Conservation (phyloP, 2,797 vertebrate genomes). For the Selene dorsalis region DNA sequence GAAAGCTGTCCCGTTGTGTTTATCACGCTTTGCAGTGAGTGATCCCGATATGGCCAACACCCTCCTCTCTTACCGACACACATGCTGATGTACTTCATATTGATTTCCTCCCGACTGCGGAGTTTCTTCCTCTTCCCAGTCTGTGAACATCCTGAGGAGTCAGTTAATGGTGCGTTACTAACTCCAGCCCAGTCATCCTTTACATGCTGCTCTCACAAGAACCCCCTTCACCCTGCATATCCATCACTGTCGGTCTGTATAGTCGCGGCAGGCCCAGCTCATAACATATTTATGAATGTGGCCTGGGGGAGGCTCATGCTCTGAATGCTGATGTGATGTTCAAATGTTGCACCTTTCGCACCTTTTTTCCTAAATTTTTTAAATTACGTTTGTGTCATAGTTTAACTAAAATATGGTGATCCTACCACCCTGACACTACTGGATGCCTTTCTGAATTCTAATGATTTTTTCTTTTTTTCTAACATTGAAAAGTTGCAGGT, state of each 20-base stretch:
- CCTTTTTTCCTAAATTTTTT: conserved; percentile 18
- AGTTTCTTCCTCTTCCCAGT: conserved; percentile 44
- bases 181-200: conserved; percentile 72
- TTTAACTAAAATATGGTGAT: background rate
- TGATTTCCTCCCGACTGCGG: conserved; percentile 58
- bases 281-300: conserved; percentile 73
- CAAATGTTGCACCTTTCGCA: conserved; percentile 43
- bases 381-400: background rate
- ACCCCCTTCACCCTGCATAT: conserved; percentile 69
- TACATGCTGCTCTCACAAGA: conserved; percentile 73
- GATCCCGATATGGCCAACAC: conserved; percentile 43
- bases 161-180: conserved; percentile 72
- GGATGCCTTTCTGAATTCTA: too few relatives aligned
- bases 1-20: conserved; percentile 21
- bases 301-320: conserved; percentile 47
- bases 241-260: conserved; percentile 65
- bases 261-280: conserved; percentile 40
- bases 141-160: conserved; percentile 57
- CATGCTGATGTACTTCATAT: conserved; percentile 59
- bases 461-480: too few relatives aligned
- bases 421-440: background rate
- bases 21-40: conserved; percentile 36
- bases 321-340: conserved; percentile 65
- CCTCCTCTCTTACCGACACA: conserved; percentile 1
- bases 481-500: background rate